Percentiles rank a stretch among this genome's conserved stretches.
These are phyloP conservation scores for Drosophila orena DNA, from an alignment of 1,140 invertebrate genomes.

Conservation along the genomic window DNA sequence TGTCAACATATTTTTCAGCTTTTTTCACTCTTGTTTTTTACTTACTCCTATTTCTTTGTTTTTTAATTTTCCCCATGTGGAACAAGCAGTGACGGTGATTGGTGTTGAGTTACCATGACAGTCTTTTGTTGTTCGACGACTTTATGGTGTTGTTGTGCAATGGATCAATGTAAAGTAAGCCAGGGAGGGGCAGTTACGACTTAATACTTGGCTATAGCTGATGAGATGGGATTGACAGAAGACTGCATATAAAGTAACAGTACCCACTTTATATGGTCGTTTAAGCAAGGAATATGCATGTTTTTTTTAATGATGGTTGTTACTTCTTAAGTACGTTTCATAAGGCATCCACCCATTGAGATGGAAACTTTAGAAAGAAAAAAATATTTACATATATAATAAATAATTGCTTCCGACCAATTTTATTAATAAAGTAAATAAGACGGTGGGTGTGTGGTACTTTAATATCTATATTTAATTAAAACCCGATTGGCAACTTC, in stretches of 20 bases:
- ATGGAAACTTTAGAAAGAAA: too few relatives aligned
- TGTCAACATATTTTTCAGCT: slow-evolving; percentile 73
- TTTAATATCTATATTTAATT: neutral
- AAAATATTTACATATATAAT: too few relatives aligned
- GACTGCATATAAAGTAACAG: neutral
- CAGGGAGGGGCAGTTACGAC: neutral
- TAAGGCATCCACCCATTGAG: too few relatives aligned
- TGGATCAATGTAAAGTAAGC: slow-evolving; percentile 32
- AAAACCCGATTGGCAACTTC: neutral
- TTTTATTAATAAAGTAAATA: too few relatives aligned
- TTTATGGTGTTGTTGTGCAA: slow-evolving; percentile 31
- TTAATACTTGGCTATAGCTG: slow-evolving; percentile 14
- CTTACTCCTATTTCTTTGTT: slow-evolving; percentile 35
- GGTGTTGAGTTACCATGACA: slow-evolving; percentile 74
- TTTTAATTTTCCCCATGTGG: slow-evolving; percentile 30
- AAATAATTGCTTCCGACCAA: too few relatives aligned
- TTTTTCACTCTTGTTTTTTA: slow-evolving; percentile 27
- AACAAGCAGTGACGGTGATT: slow-evolving; percentile 40
- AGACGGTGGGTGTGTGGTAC: too few relatives aligned
- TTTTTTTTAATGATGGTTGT: neutral
- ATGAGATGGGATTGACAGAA: slow-evolving; percentile 6
- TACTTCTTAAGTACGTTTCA: neutral
- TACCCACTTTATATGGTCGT: neutral
- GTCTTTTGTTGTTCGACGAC: slow-evolving; percentile 48
- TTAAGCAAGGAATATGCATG: neutral